Base-by-base conservation (phyloP, 2,113 vertebrate genomes). In the Enhydra lutris region DNA sequence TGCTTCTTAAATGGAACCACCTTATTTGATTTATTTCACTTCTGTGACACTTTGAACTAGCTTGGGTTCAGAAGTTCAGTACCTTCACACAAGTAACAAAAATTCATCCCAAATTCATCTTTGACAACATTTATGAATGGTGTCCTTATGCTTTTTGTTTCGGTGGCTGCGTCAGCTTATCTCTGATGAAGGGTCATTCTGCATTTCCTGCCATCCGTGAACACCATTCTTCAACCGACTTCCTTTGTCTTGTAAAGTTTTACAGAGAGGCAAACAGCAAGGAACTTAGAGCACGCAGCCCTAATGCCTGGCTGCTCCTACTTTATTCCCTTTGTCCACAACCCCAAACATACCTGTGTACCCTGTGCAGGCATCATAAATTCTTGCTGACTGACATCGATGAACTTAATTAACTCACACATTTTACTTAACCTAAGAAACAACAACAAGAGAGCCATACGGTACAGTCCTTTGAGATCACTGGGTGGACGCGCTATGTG, bases 381-480 rank as follows among this genome's bases (percentile, higher is more conserved):
- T 91, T 92, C 84, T 79, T 97, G 45, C 67, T 86, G 87, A 93
- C 93, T 67, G 42, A 87, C 65, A 63, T 52, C 21, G 29, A 89
- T 4, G 9, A 39, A 78, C n/a, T 52, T 96, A 96, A 96, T 96
- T 95, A 87, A 93, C 52, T 79, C 73, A 67, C 12, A 91, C 45
- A 79, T 96, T 93, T 96, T 65, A 57, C 63, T 95, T 67, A 95
- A 55, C n/a, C 78, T 83, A 42, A 74, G 23, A 74, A 76, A 59
- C 34, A 65, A 93, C 45, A 67, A 74, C 31, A 96, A 65, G 79
- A 95, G 31, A 65, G 78, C 13, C 50, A 88, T 88, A 78, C 26
- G 31, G 69, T 84, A 42, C 8, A 47, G 31, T 71, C 57, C 85
- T 92, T 96, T 87, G 89, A 95, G 55, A 80, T 95, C 67, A 89